Evolutionary conservation across 92 coral and sea anemone species (phyloP), one percentile per base, ranked within the genome.

Genomic region (Porites rus): DNA sequence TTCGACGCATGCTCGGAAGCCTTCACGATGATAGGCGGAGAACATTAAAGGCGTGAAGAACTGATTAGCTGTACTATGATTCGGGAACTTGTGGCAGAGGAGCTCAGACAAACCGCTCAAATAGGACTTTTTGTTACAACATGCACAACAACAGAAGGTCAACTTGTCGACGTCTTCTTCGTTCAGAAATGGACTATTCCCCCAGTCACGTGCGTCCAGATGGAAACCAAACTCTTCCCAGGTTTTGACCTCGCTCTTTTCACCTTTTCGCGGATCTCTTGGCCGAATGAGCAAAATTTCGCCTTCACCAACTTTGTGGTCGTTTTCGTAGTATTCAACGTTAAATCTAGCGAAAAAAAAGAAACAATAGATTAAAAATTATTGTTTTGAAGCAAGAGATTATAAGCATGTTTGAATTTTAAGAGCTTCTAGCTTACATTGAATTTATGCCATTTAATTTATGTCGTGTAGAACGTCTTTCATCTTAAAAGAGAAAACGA

Each of bases 11-110:
- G 91, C 87, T 54, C 87, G 78, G 63, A 51, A 88, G 0, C 91
- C 91, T 75, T 88, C 91, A 59, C 91, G 65, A 78, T 88, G 91
- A 74, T 88, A 88, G 6, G 83, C 61, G 59, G 73, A 63, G 59
- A 88, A 88, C 82, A 88, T 73, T 17, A 31, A 7, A 0, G 86
- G 86, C 21, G 91, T 88, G 75, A 81, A 88, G 72, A 88, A 88
- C 46, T 88, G 91, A 62, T 81, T 81, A 28, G 75, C 75, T 10
- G 91, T 88, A 53, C 14, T 0, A 53, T 74, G 83, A 28, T 65
- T 17, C 13, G 91, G 91, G 80, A 88, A 88, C 62, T n/a, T 18
- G 74, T 82, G 70, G 22, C 84, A 87, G 5, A 65, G 71, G 4
- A 54, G 1, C 53, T 56, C 70, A 6, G 90, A 86, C 22, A 77